Evolutionary conservation across 2,888 invertebrate species (phyloP), one percentile per base, ranked within the genome.

Genomic region (Idaea aversata): DNA sequence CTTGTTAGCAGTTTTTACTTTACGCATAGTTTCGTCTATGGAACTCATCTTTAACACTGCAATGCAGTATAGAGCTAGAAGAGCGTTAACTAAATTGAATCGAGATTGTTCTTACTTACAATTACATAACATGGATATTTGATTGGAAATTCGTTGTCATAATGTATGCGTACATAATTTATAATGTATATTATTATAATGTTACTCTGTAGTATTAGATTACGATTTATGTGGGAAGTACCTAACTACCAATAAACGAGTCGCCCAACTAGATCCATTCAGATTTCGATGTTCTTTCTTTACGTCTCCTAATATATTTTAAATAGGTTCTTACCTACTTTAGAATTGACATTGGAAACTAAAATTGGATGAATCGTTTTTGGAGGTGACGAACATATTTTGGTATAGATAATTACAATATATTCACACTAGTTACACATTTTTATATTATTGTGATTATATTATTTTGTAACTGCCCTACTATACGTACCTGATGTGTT

Each of bases 31-130:
- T 10, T 47, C 47, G 47, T 47, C 47, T 10, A 15, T 61, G 34
- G 38, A 15, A 61, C 38, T 38, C 15, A 61, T 61, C 47, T 61
- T 61, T 61, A 16, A 25, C 34, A 59, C 59, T 34, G 65, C 36
- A 59, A 47, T 34, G 61, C 57, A 35, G 57, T 35, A 57, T 34
- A 15, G 13, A 47, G 47, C 47, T 13, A 47, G 47, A 10, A 47
- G 47, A 47, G 47, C 47, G 47, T 47, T 47, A 7, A 10, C 47
- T 47, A 7, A 47, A 47, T 47, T 47, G 47, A 47, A 47, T 47
- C 47, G 47, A 47, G 47, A 38, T 38, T 38, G 47, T 47, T 16
- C 16, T 58, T 34, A 16, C 5, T 61, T 35, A 34, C 34, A 61
- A 34, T 61, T 61, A 34, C 34, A 34, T 63, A 57, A 47, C 10